A percentile compares a stretch with the other conserved stretches of the same genome.
These are phyloP conservation scores for Pheosia tremula DNA, from an alignment of 2,888 invertebrate species.

Conservation along the genomic window DNA sequence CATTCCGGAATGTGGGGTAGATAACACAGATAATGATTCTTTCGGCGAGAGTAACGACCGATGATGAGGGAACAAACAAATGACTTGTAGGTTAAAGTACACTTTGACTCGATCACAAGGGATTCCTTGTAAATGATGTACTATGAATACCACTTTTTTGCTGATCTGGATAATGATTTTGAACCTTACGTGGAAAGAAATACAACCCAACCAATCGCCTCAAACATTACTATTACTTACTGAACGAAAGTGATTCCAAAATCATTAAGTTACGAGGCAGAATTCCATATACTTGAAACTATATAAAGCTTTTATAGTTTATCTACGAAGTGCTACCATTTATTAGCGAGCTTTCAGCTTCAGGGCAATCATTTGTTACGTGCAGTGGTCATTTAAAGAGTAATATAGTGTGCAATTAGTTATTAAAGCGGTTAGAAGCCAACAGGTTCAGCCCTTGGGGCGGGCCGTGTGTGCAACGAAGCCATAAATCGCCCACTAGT, in stretches of 20 bases:
- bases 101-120: background rate
- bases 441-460: slow-evolving; percentile 49
- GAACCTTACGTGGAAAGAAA: too few species aligned
- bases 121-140: background rate
- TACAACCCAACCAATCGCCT: too few species aligned
- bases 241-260: too few species aligned
- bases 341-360: slow-evolving; percentile 25
- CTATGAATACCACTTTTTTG: too few species aligned
- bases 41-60: slow-evolving; percentile 14
- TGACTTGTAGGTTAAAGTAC: background rate
- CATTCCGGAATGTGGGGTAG: slow-evolving; percentile 39
- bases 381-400: slow-evolving; percentile 12
- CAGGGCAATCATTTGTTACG: slow-evolving; percentile 28
- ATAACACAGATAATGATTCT: slow-evolving; percentile 24
- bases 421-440: slow-evolving; percentile 32
- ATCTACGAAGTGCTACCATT: slow-evolving; percentile 11
- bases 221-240: too few species aligned
- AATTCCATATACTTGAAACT: too few species aligned
- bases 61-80: background rate
- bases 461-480: slow-evolving; percentile 32
- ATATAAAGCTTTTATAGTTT: too few species aligned
- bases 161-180: too few species aligned
- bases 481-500: slow-evolving; percentile 52
- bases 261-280: too few species aligned
- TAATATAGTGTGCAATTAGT: slow-evolving; percentile 21